Percentiles rank a stretch among this genome's conserved stretches.
These are phyloP conservation scores for Sphaerodactylus townsendi DNA, from an alignment of 2,113 vertebrate genomes.

Conservation along the genomic window DNA sequence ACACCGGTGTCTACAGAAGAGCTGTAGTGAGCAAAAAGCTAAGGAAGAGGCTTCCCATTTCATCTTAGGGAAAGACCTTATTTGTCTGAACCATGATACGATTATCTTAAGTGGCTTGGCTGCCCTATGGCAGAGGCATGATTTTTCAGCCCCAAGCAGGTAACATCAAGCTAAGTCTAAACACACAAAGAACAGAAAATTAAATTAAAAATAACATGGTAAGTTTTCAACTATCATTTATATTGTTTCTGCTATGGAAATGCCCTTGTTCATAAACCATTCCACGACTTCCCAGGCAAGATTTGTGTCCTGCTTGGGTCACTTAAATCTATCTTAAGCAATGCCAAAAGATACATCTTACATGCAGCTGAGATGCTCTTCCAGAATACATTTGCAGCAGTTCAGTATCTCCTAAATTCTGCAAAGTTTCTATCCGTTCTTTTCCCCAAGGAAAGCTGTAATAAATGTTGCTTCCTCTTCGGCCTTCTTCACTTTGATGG, in stretches of 20 bases:
- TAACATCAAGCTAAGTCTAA: background rate
- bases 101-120: background rate
- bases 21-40: background rate
- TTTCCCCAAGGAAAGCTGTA: slow-evolving; percentile 92
- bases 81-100: background rate
- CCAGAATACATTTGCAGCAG: slow-evolving; percentile 79
- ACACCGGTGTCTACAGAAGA: background rate
- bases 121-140: background rate
- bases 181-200: too few species aligned
- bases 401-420: slow-evolving; percentile 79
- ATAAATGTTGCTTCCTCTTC: slow-evolving; percentile 79
- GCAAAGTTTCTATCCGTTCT: slow-evolving; percentile 87
- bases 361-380: slow-evolving; percentile 75
- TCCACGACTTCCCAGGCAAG: background rate
- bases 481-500: slow-evolving; percentile 72
- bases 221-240: too few species aligned
- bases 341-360: slow-evolving; percentile 58
- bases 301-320: background rate
- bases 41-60: background rate
- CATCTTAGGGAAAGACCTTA: background rate
- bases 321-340: background rate
- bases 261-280: background rate
- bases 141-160: background rate
- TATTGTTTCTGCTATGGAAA: background rate
- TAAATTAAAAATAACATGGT: too few species aligned